phyloP scores from a whole-genome alignment of 2,113 vertebrate genomes.

The Cyphotilapia sp. region DNA sequence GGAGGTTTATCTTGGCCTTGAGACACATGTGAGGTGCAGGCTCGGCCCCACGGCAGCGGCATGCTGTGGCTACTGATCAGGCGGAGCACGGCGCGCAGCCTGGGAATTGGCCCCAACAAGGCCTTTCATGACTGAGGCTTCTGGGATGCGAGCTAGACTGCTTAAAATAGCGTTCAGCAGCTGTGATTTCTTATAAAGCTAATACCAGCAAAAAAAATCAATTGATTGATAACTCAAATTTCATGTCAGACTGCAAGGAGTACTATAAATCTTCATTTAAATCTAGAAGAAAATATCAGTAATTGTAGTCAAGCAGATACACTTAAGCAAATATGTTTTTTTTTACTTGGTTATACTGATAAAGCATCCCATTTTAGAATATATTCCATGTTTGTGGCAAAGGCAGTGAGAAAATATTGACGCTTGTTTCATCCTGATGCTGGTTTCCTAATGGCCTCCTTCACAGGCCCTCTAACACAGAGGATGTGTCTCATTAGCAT shows the following conservation, averaged over 20 bases:
- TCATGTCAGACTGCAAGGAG: neutral
- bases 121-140: slow-evolving; percentile 26
- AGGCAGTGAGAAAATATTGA: neutral
- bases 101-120: slow-evolving; percentile 52
- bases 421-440: neutral
- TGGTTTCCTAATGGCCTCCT: neutral
- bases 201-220: neutral
- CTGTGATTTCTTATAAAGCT: neutral
- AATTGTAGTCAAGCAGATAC: neutral
- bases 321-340: neutral
- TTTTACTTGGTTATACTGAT: neutral
- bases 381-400: neutral
- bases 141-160: neutral
- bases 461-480: neutral
- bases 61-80: slow-evolving; percentile 52
- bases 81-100: slow-evolving; percentile 24
- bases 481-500: slow-evolving; percentile 50
- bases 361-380: neutral
- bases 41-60: slow-evolving; percentile 33
- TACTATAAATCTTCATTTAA: neutral
- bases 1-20: slow-evolving; percentile 75
- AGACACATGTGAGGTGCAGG: slow-evolving; percentile 57
- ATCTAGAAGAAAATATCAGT: neutral
- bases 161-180: slow-evolving; percentile 23
- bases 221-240: neutral